phyloP scores from a whole-genome alignment of 37 sponge, comb jelly and placozoan genomes.

The Ephydatia muelleri region DNA sequence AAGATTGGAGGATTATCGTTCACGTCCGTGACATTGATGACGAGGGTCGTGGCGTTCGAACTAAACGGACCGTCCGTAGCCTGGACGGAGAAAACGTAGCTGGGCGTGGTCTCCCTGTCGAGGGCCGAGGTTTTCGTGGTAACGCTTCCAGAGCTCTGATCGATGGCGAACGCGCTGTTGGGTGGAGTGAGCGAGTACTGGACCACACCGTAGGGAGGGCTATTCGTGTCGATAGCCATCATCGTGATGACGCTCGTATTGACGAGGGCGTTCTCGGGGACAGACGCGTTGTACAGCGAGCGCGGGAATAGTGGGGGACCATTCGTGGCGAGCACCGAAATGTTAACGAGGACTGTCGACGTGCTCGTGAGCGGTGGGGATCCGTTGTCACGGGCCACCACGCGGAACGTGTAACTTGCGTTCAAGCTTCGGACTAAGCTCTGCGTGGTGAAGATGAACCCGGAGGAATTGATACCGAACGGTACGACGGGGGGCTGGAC shows the following conservation, averaged over 20 bases:
- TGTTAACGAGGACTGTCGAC: conserved; percentile 20
- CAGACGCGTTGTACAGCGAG: conserved; percentile 2
- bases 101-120: conserved; percentile 32
- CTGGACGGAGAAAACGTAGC: conserved; percentile 32
- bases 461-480: background rate
- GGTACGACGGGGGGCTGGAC: background rate
- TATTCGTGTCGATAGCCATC: conserved; percentile 52
- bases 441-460: conserved; percentile 1
- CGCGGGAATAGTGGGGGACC: conserved; percentile 46
- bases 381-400: conserved; percentile 46
- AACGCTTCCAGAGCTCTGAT: conserved; percentile 34
- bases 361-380: conserved; percentile 28
- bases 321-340: conserved; percentile 46
- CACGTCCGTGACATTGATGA: conserved; percentile 55
- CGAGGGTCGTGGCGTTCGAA: background rate
- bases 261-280: conserved; percentile 1
- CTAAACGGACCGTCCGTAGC: conserved; percentile 49
- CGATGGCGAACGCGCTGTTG: conserved; percentile 29
- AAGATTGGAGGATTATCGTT: conserved; percentile 69
- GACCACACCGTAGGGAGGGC: conserved; percentile 10
- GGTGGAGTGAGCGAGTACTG: background rate
- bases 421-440: background rate
- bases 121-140: conserved; percentile 13
- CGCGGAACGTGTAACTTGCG: conserved; percentile 25
- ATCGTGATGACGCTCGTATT: conserved; percentile 37